Base-by-base conservation (phyloP, 2,888 invertebrate genomes). In the Venustoraphidia nigricollis region DNA sequence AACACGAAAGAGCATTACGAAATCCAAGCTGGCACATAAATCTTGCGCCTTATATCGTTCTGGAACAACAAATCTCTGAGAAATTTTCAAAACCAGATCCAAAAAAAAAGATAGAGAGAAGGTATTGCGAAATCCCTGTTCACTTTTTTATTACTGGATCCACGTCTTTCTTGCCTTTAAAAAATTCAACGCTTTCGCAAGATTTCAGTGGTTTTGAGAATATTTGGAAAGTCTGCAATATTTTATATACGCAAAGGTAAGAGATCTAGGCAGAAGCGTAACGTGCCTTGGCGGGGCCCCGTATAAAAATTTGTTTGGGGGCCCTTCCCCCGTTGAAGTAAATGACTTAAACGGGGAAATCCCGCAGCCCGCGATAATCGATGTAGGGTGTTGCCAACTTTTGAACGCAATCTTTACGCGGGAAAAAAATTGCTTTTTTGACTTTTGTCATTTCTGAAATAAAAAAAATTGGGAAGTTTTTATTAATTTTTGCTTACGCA, bases 241-340 rank as follows among this genome's bases (percentile, higher is more conserved):
- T 97, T 98, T 66, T 97, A 98, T 63, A 81, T 98, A 34, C 97
- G 97, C 0, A 95, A 94, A 70, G 95, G 95, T 48, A 92, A 89
- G 63, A 77, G 85, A 34, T 78, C 85, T n/a, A n/a, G n/a, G n/a
- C n/a, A n/a, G n/a, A n/a, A n/a, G n/a, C n/a, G n/a, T n/a, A n/a
- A n/a, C n/a, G n/a, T n/a, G n/a, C n/a, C n/a, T n/a, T n/a, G n/a
- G n/a, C n/a, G n/a, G n/a, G n/a, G n/a, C n/a, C n/a, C n/a, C n/a
- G n/a, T n/a, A n/a, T n/a, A n/a, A n/a, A n/a, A n/a, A n/a, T n/a
- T n/a, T n/a, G n/a, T n/a, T n/a, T n/a, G n/a, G n/a, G n/a, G n/a
- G n/a, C n/a, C n/a, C n/a, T n/a, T n/a, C n/a, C n/a, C n/a, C n/a
- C n/a, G n/a, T n/a, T n/a, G n/a, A n/a, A n/a, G n/a, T n/a, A n/a